phyloP scores from a whole-genome alignment of 2,797 vertebrate genomes.

The Cossypha niveicapilla region DNA sequence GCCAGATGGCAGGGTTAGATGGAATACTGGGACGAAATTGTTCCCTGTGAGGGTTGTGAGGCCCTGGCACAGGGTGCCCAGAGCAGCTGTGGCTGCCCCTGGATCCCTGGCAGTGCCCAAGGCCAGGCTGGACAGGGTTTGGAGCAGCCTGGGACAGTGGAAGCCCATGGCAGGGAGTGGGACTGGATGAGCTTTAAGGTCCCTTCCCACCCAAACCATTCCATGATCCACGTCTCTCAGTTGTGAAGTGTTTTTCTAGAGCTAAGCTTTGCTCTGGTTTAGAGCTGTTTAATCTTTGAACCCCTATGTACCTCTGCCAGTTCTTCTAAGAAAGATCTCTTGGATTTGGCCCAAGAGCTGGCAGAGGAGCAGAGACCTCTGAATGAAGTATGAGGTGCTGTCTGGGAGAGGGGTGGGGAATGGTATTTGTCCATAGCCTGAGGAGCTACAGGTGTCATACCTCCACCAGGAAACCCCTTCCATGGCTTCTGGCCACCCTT shows the following conservation, averaged over 20 bases:
- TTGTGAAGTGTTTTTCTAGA: neutral
- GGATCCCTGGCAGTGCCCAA: neutral
- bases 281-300: neutral
- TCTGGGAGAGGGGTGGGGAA: neutral
- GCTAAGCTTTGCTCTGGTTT: neutral
- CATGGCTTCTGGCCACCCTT: neutral
- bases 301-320: neutral
- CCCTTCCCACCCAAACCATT: neutral
- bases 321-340: neutral
- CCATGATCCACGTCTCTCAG: neutral
- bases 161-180: neutral
- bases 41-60: neutral
- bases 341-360: neutral
- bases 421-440: neutral
- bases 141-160: accelerated
- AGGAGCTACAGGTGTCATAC: neutral
- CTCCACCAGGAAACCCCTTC: neutral
- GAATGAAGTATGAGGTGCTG: neutral
- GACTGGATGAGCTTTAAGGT: neutral
- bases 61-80: neutral
- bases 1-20: neutral
- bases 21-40: neutral
- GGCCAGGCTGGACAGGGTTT: accelerated
- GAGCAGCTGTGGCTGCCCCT: neutral
- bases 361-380: neutral